Conservation (phyloP, 2,888 invertebrate genomes). For the Rutpela maculata region DNA sequence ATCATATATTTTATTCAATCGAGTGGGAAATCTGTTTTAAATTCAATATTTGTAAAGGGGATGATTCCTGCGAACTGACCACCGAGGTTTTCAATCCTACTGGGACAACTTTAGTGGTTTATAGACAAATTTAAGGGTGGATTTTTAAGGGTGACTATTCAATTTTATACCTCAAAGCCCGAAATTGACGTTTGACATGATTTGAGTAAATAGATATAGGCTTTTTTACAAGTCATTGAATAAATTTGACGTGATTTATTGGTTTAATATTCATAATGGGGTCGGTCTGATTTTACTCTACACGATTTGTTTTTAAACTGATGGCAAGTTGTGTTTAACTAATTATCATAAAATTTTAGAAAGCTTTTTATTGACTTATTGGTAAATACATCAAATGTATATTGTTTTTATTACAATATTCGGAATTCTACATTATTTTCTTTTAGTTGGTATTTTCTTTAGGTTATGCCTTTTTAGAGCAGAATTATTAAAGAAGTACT, state of each 20-base stretch:
- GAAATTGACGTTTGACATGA: constrained; percentile 53
- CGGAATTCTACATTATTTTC: too few relatives aligned
- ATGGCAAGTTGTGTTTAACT: neutral
- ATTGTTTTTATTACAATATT: too few relatives aligned
- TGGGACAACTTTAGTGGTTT: constrained; percentile 56
- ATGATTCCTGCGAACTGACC: constrained; percentile 54
- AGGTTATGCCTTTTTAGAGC: too few relatives aligned
- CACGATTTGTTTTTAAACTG: constrained; percentile 5
- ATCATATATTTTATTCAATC: constrained; percentile 56
- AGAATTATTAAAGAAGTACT: too few relatives aligned
- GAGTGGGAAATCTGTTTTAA: constrained; percentile 57
- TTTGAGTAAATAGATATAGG: constrained; percentile 46
- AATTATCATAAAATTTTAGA: neutral
- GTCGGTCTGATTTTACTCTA: neutral
- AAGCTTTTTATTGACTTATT: neutral
- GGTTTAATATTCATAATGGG: constrained; percentile 29
- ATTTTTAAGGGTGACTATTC: constrained; percentile 56
- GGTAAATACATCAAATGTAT: too few relatives aligned
- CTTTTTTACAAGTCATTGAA: constrained; percentile 52
- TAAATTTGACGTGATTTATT: constrained; percentile 45
- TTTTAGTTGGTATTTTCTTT: too few relatives aligned
- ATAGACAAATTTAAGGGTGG: constrained; percentile 57
- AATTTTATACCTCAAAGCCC: constrained; percentile 49
- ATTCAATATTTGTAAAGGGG: constrained; percentile 58
- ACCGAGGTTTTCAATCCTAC: constrained; percentile 54